These are phyloP conservation scores for Chlorodrepanis virens DNA, from an alignment of 2,113 vertebrate genomes.

Conservation along the genomic window DNA sequence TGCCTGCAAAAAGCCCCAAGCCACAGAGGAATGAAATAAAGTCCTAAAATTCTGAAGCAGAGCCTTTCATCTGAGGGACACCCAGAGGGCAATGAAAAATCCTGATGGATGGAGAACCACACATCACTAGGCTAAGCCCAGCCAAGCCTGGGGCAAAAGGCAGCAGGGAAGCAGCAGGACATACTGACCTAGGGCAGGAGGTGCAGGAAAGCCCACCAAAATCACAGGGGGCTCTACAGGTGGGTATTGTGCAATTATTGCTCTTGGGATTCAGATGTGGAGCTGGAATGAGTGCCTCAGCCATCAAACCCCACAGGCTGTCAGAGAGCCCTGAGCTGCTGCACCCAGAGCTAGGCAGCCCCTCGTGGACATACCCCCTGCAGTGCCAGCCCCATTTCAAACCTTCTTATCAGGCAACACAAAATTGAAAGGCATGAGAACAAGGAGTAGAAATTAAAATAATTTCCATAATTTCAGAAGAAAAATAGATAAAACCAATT, in stretches of 20 bases:
- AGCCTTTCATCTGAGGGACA: background rate
- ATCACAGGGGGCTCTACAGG: background rate
- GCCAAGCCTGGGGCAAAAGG: background rate
- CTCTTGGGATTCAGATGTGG: background rate
- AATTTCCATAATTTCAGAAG: background rate
- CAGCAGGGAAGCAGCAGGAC: background rate
- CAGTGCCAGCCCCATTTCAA: background rate
- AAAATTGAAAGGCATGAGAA: background rate
- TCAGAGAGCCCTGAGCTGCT: background rate
- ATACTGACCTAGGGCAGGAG: background rate
- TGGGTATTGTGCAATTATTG: background rate
- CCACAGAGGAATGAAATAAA: background rate
- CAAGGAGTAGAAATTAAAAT: background rate
- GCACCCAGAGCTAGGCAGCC: rapidly evolving
- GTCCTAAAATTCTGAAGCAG: background rate
- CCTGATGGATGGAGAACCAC: rapidly evolving
- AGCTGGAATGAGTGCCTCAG: background rate
- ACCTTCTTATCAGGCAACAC: background rate
- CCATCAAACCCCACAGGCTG: background rate
- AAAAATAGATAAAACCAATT: background rate
- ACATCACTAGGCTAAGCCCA: rapidly evolving
- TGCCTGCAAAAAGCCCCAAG: background rate
- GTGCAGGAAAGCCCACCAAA: background rate
- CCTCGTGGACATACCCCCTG: background rate
- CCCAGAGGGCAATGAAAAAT: background rate